phyloP scores from a whole-genome alignment of 2,113 vertebrate species.

The Datnioides undecimradiatus region DNA sequence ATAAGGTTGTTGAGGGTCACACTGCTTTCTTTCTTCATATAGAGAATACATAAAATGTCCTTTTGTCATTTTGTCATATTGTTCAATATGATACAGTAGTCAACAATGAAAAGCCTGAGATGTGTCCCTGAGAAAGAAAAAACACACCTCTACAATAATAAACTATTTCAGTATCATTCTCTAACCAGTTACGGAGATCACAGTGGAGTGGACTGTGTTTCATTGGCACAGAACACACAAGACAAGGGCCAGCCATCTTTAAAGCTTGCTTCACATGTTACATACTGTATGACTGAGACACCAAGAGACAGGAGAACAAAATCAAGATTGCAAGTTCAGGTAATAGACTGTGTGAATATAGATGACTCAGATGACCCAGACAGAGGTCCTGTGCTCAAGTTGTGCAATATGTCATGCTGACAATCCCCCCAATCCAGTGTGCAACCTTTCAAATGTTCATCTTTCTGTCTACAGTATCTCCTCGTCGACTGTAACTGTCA shows the following conservation, averaged over 20 bases:
- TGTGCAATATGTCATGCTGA: not conserved
- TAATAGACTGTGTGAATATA: not conserved
- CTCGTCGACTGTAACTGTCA: not conserved
- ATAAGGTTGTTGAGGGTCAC: constrained; percentile 1
- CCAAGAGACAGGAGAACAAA: not conserved
- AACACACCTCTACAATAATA: constrained; percentile 43
- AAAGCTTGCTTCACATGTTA: constrained; percentile 12
- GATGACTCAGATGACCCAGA: not conserved
- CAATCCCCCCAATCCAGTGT: not conserved
- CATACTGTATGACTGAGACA: not conserved
- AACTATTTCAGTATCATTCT: not conserved
- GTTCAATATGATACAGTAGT: constrained; percentile 32
- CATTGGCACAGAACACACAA: constrained; percentile 29
- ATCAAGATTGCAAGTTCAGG: constrained; percentile 26
- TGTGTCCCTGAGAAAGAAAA: constrained; percentile 38
- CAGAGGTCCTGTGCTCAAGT: not conserved
- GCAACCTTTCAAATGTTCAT: not conserved
- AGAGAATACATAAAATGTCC: constrained; percentile 43
- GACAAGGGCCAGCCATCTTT: constrained; percentile 36
- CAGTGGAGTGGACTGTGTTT: not conserved
- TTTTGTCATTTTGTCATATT: constrained; percentile 2
- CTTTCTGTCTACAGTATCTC: not conserved
- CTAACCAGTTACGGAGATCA: constrained; percentile 6
- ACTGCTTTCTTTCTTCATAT: not conserved
- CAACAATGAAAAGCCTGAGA: constrained; percentile 19